A percentile compares a stretch with the other conserved stretches of the same genome.
Evolutionary conservation across 2,888 invertebrate genomes (phyloP).

Genomic region (Tipula lateralis): DNA sequence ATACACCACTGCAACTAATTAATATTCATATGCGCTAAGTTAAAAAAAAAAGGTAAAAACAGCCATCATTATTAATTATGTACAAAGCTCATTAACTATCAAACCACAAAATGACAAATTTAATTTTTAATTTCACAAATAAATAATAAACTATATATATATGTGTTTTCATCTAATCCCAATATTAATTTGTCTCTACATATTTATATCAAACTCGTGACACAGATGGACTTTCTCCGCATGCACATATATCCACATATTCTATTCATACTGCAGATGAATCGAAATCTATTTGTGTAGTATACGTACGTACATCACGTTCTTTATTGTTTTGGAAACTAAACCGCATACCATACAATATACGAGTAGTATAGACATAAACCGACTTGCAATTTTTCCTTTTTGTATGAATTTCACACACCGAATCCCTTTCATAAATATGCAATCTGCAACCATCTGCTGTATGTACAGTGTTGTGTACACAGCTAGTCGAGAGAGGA

Average conservation of each 20-base stretch:
- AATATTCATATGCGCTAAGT: not conserved
- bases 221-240: slow-evolving; percentile 2
- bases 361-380: not conserved
- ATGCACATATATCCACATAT: not conserved
- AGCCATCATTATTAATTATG: not conserved
- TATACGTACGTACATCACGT: not conserved
- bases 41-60: not conserved
- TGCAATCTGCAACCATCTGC: not conserved
- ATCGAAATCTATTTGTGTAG: not conserved
- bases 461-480: not conserved
- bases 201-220: slow-evolving; percentile 7
- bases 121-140: not conserved
- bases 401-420: not conserved
- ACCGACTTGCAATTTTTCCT: not conserved
- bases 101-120: not conserved
- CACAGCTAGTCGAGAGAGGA: not conserved
- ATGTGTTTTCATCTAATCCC: not conserved
- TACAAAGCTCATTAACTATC: not conserved
- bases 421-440: slow-evolving; percentile 2
- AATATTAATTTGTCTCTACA: not conserved
- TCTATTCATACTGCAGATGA: not conserved
- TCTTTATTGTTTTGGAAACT: not conserved
- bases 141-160: not conserved
- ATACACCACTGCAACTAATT: not conserved
- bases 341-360: not conserved